Base-by-base conservation (phyloP, 1,140 invertebrate species). In the Caerostris extrusa region DNA sequence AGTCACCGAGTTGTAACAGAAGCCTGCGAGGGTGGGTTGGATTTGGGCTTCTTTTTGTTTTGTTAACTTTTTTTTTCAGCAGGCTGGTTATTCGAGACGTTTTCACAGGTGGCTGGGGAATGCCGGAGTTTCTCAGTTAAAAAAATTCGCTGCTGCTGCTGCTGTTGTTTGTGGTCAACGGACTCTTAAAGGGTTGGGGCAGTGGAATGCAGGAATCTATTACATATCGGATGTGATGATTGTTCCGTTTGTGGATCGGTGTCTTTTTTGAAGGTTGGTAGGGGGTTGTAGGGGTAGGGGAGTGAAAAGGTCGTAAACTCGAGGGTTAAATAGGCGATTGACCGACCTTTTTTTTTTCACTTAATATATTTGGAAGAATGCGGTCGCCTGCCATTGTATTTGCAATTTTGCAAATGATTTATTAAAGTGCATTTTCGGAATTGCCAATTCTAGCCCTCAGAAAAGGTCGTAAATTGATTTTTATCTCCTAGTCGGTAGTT, bases 181-280 rank as follows among this genome's bases (percentile, higher is more conserved):
- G 82, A 85, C 82, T 85, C 82, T n/a, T n/a, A 58, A 85, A 85
- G 82, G 17, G 77, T 81, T 81, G 57, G 82, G 82, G 57, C 71
- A 50, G 34, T 50, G 34, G 71, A 77, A 77, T 77, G 71, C 53
- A 34, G 71, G 69, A 77, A 77, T 77, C 71, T 77, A 77, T 77
- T 77, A 77, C 71, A 77, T 77, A 77, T 77, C 71, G 71, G 53
- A 77, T 77, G 71, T 77, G 71, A 77, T 77, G 8, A 77, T 77
- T 77, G 71, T 77, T 77, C 71, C 71, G 71, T 77, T 77, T 85
- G n/a, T 2, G 57, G 82, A 7, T 85, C 5, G 17, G 53, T 67
- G 61, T 67, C 61, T 67, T 67, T 67, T 67, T 67, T 67, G n/a
- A 34, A 34, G 34, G 34, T 34, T 34, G 34, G n/a, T n/a, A n/a